Percentiles rank a stretch among this genome's conserved stretches.
phyloP scores from a whole-genome alignment of 2,797 vertebrate species.

The Choloepus didactylus region DNA sequence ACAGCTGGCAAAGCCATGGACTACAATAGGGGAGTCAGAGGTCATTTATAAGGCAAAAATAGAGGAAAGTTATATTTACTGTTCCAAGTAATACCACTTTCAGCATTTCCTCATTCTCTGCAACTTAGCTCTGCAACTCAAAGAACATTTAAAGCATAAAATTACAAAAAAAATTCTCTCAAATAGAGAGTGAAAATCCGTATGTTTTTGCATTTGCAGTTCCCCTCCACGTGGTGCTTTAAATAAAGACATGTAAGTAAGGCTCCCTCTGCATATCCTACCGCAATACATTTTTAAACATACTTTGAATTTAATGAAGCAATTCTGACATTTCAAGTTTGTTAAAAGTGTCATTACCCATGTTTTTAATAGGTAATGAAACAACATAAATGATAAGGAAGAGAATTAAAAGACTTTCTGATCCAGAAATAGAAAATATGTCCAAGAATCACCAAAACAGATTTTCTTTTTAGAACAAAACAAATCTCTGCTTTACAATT shows the following conservation, averaged over 20 bases:
- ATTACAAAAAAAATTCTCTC: background rate
- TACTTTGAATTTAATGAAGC: background rate
- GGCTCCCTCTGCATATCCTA: background rate
- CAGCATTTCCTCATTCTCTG: background rate
- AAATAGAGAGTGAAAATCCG: background rate
- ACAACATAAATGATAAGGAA: background rate
- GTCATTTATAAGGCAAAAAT: conserved; percentile 21
- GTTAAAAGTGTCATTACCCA: background rate
- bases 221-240: background rate
- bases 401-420: background rate
- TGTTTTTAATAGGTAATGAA: conserved; percentile 28
- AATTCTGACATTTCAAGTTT: background rate
- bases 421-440: background rate
- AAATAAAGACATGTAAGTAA: background rate
- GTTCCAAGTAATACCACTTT: background rate
- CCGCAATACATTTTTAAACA: background rate
- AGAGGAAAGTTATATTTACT: background rate
- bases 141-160: background rate
- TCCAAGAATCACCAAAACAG: background rate
- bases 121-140: background rate
- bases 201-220: background rate
- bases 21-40: background rate
- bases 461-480: background rate
- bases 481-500: background rate
- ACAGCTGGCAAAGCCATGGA: background rate